Evolutionary conservation across 2,797 vertebrate genomes (phyloP).

Genomic region (Gallinago solitaria): DNA sequence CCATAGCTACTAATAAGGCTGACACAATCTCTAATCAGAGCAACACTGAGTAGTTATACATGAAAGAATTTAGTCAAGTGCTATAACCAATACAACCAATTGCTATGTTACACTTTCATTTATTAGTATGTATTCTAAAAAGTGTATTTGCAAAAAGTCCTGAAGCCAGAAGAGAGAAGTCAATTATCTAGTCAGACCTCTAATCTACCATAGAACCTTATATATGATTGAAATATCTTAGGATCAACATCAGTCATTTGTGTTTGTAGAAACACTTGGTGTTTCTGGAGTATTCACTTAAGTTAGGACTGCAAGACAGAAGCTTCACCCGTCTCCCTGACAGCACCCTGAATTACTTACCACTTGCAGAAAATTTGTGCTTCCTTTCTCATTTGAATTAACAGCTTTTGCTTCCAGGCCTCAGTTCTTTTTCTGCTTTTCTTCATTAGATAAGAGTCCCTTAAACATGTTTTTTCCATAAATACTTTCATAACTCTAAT

Average conservation of each 20-base stretch:
- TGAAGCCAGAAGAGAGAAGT: not conserved
- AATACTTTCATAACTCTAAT: not conserved
- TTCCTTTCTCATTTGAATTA: not conserved
- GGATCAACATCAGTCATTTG: not conserved
- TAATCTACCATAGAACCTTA: not conserved
- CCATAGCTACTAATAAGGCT: not conserved
- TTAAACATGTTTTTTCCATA: not conserved
- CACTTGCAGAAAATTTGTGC: not conserved
- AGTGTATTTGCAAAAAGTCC: not conserved
- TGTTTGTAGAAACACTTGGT: not conserved
- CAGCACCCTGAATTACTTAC: not conserved
- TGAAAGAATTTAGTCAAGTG: not conserved
- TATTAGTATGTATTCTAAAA: not conserved
- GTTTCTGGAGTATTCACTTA: not conserved
- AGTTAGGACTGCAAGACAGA: not conserved
- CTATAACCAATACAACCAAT: not conserved
- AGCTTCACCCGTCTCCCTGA: not conserved
- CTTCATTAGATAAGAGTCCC: not conserved
- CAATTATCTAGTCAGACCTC: not conserved
- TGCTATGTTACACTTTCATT: not conserved
- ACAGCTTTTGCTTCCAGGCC: not conserved
- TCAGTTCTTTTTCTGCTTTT: not conserved
- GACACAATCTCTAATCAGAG: not conserved
- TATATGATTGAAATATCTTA: not conserved
- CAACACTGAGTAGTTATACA: rapidly evolving